Evolutionary conservation across 2,888 invertebrate species (phyloP), one percentile per base, ranked within the genome.

Genomic region (Volucella zonaria): DNA sequence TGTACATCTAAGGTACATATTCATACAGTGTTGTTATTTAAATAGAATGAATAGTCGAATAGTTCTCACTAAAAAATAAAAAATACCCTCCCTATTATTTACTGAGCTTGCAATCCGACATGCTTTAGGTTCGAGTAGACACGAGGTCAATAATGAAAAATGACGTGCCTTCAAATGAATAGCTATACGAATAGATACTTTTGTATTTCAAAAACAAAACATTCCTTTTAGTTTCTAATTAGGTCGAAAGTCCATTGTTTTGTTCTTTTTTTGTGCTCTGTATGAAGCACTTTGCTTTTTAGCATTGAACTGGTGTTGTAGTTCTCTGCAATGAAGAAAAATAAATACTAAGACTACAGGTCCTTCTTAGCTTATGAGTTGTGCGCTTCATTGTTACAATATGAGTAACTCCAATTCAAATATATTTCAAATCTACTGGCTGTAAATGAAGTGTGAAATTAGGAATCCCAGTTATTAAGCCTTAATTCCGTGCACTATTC

Each of bases 101-200:
- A 58, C 76, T 71, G 76, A 71, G 52, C 54, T 58, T 49, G 15
- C 56, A 75, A 61, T 45, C 11, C 42, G 49, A 45, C 43, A 59
- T 51, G 70, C 75, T 70, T 70, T 76, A 71, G 76, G 66, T 76
- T 81, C 10, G 10, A 54, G 54, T 52, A 12, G 45, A 58, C 31
- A 58, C 15, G 15, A 49, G 52, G 79, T 79, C 73, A 73, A 73
- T 79, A 64, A 71, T 70, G 45, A 61, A 58, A 40, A 43, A 23
- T 40, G 10, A n/a, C 12, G 11, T 10, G 12, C 1, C 31, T 12
- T 42, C 62, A 61, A 77, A 77, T 64, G 42, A 43, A 49, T 14
- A 12, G 4, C 38, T n/a, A 23, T 23, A 14, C 9, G 10, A 40
- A 31, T 71, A 40, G 59, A 15, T 71, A 42, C 42, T 14, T 71